Percentiles rank a stretch among this genome's conserved stretches.
phyloP scores from a whole-genome alignment of 2,888 invertebrate species.

The Drosophila multiciliata region DNA sequence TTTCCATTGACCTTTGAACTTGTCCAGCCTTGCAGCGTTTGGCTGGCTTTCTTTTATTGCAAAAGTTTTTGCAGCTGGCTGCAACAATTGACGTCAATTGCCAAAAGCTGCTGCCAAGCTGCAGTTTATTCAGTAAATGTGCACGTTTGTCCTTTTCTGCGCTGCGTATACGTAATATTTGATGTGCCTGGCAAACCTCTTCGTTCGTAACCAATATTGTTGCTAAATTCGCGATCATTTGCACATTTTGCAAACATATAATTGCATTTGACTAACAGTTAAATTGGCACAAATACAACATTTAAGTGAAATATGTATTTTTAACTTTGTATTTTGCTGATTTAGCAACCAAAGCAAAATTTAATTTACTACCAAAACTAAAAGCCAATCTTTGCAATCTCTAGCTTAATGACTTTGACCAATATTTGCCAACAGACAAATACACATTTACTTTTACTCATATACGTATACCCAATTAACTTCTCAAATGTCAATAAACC shows the following conservation, averaged over 20 bases:
- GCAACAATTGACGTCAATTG: conserved; percentile 28
- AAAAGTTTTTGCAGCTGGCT: conserved; percentile 10
- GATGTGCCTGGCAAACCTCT: conserved; percentile 21
- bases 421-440: conserved; percentile 13
- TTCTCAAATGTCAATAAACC: conserved; percentile 44
- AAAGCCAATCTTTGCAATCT: not conserved
- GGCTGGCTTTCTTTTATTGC: conserved; percentile 63
- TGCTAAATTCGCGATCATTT: conserved; percentile 10
- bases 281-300: conserved; percentile 19
- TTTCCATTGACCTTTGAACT: conserved; percentile 75
- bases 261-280: conserved; percentile 36
- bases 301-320: conserved; percentile 15
- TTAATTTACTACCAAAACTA: not conserved
- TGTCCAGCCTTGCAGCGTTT: conserved; percentile 49
- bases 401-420: conserved; percentile 30
- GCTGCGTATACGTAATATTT: conserved; percentile 66
- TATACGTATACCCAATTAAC: conserved; percentile 9
- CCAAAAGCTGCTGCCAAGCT: conserved; percentile 28
- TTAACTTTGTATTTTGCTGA: conserved; percentile 25
- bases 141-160: conserved; percentile 41
- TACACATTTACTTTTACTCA: not conserved
- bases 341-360: conserved; percentile 9
- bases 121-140: conserved; percentile 5
- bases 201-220: conserved; percentile 32
- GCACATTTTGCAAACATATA: conserved; percentile 24